Conservation (phyloP, 2,888 invertebrate species). For the Cephus sareptanus region DNA sequence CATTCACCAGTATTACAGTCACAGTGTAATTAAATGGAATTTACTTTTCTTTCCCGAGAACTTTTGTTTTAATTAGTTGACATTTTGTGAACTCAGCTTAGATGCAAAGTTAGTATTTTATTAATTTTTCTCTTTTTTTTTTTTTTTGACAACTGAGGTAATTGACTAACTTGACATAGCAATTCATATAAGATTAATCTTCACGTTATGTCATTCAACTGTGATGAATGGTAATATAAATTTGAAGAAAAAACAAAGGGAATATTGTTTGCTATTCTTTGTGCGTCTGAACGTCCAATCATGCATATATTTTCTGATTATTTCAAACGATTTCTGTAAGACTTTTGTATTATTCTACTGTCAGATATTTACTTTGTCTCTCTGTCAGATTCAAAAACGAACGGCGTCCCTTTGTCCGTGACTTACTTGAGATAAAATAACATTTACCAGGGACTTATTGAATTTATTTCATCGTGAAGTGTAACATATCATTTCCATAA, state of each 20-base stretch:
- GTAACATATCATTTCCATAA: not conserved
- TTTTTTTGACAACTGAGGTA: not conserved
- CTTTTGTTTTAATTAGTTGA: not conserved
- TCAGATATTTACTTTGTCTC: not conserved
- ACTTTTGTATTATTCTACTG: too few species aligned
- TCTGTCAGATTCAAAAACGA: not conserved
- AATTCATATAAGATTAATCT: not conserved
- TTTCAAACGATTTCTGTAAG: not conserved
- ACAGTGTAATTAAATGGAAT: not conserved
- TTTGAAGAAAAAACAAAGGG: not conserved
- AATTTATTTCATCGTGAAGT: not conserved
- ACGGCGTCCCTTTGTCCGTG: not conserved
- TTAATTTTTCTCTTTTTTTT: not conserved
- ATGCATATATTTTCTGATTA: not conserved
- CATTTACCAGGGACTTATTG: not conserved
- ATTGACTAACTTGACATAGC: not conserved
- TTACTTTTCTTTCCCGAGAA: not conserved
- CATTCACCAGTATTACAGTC: not conserved
- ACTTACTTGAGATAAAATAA: not conserved
- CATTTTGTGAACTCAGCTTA: not conserved
- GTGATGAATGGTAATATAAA: not conserved
- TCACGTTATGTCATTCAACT: not conserved
- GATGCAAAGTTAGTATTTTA: not conserved
- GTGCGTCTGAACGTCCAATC: not conserved
- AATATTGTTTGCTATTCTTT: not conserved